Evolutionary conservation across 2,797 vertebrate species (phyloP), one percentile per base, ranked within the genome.

Genomic region (Linurgus olivaceus): DNA sequence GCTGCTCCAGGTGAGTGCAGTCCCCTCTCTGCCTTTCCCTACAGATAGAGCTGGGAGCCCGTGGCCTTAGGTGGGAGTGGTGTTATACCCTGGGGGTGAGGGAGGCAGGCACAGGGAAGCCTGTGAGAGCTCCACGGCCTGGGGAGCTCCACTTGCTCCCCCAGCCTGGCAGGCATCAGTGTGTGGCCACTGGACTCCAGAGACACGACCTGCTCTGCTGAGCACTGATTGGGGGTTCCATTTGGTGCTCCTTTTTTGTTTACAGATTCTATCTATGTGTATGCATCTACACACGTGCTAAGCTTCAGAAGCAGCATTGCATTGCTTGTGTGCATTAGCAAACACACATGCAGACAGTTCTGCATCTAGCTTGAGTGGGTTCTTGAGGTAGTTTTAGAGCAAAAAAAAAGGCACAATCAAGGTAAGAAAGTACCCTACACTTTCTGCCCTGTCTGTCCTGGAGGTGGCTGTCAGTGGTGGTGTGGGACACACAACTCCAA

Each of bases 11-110:
- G 40, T 17, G 17, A 5, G 31, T 45, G 31, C 3, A 3, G 42
- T 71, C 35, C 45, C 17, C 7, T 80, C 5, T 13, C 44, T 7
- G 11, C 48, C 37, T 59, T 29, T 55, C 76, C 63, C 47, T 67
- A 57, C 1, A 3, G 70, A 44, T 3, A 4, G 50, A 61, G 57
- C 58, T 2, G 2, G 26, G 19, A 76, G 47, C 44, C 38, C 0
- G 0, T 4, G 23, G 50, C 28, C 0, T 55, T 35, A 11, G 0
- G 0, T 13, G 58, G 23, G 38, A 18, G 29, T 31, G 74, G n/a
- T 3, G 2, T 63, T 52, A 17, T 19, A 9, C 31, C 31, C 21
- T 31, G 19, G 13, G 57, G 9, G 29, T 24, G 45, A 66, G 31
- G 45, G 45, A 75, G 13, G 13, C 6, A 3, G 19, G 37, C 66